phyloP scores from a whole-genome alignment of 2,888 invertebrate species.

The Heliconius hortense region DNA sequence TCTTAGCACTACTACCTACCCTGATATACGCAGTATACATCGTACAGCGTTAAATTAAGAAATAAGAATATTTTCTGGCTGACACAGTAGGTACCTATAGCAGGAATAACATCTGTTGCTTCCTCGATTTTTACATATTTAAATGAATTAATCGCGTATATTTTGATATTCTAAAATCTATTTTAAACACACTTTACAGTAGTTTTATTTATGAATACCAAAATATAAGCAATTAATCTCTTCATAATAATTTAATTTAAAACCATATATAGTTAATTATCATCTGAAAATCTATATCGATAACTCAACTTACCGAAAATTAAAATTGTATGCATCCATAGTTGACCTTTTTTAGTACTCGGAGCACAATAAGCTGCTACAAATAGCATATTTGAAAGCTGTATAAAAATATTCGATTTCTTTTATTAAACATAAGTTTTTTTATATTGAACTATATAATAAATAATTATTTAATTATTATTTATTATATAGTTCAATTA shows the following conservation, averaged over 20 bases:
- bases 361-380: constrained; percentile 91
- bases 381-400: constrained; percentile 90
- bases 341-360: constrained; percentile 88
- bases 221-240: background rate
- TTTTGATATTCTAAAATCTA: background rate
- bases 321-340: constrained; percentile 91
- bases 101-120: background rate
- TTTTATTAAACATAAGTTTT: too few relatives aligned
- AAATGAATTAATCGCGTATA: background rate
- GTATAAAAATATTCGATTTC: constrained; percentile 63
- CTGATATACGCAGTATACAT: too few relatives aligned
- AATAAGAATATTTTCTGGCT: background rate
- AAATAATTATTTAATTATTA: too few relatives aligned
- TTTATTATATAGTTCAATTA: too few relatives aligned
- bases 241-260: background rate
- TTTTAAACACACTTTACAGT: background rate
- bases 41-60: too few relatives aligned
- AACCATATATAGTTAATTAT: background rate
- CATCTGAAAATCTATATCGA: background rate
- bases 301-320: constrained; percentile 84
- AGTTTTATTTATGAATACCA: background rate
- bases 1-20: too few relatives aligned
- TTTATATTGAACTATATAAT: too few relatives aligned
- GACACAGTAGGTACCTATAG: background rate
- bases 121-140: background rate